A percentile compares a stretch with the other conserved stretches of the same genome.
These are phyloP conservation scores for Metalampra italica DNA, from an alignment of 2,888 invertebrate genomes.

Conservation along the genomic window DNA sequence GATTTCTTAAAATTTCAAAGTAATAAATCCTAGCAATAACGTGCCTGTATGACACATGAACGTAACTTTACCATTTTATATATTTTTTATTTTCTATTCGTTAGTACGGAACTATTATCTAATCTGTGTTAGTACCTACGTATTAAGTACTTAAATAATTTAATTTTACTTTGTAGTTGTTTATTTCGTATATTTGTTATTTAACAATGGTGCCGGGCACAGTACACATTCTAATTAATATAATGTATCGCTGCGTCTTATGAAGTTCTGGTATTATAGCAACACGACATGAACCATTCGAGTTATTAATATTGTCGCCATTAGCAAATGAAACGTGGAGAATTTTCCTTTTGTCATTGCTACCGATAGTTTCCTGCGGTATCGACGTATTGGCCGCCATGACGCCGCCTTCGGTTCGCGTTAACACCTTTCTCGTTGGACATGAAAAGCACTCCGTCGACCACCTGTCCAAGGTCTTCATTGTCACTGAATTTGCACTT, in stretches of 20 bases:
- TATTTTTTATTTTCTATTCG: no score
- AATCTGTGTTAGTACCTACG: no score
- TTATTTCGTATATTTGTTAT: not conserved
- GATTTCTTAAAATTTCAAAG: no score
- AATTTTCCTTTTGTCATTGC: not conserved
- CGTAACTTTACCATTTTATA: no score
- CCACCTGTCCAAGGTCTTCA: conserved; percentile 35
- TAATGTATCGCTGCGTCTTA: not conserved
- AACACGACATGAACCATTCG: not conserved
- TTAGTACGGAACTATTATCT: no score
- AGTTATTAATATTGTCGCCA: not conserved
- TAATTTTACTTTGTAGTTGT: not conserved
- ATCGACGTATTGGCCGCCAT: not conserved
- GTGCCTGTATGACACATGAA: no score
- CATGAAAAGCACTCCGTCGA: conserved; percentile 31
- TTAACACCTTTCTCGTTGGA: conserved; percentile 39
- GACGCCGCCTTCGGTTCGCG: conserved; percentile 34
- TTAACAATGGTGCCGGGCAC: not conserved
- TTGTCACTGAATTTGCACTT: conserved; percentile 26
- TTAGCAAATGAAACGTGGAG: not conserved
- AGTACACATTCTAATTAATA: not conserved
- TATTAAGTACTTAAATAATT: no score
- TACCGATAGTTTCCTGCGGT: not conserved
- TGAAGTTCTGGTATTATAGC: not conserved
- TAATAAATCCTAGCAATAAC: no score